Conservation (phyloP, 2,113 vertebrate genomes). For the Acanthisitta chloris region DNA sequence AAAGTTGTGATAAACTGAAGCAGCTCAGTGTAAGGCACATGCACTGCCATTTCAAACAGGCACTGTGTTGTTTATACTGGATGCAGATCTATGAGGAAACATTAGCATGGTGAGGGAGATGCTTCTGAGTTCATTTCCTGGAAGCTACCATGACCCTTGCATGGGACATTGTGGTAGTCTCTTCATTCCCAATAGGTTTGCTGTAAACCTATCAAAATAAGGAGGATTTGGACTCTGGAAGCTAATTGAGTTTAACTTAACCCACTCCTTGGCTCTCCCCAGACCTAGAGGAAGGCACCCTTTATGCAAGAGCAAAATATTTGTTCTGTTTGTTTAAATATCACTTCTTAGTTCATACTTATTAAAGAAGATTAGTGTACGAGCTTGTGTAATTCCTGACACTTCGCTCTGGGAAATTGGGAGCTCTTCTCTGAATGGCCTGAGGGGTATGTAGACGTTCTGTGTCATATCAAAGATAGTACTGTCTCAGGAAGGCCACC, state of each 20-base stretch:
- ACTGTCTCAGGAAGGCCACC: not conserved
- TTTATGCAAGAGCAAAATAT: not conserved
- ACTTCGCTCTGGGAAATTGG: not conserved
- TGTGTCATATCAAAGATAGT: fast-evolving
- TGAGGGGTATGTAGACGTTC: not conserved
- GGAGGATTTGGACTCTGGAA: not conserved
- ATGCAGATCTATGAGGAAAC: not conserved
- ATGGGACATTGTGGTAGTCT: not conserved
- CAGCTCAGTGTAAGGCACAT: not conserved
- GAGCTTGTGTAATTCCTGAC: not conserved
- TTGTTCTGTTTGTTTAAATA: not conserved
- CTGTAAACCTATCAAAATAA: not conserved
- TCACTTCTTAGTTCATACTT: not conserved
- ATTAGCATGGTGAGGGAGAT: not conserved
- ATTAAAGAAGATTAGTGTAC: not conserved
- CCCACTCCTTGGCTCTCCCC: not conserved
- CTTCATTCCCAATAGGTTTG: not conserved
- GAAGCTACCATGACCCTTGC: not conserved
- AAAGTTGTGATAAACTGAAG: not conserved
- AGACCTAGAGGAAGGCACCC: not conserved
- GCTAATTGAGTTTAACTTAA: not conserved
- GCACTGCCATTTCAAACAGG: not conserved
- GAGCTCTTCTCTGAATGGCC: not conserved
- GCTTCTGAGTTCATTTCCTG: not conserved
- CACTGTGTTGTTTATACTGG: not conserved